Base-by-base conservation (phyloP, 2,113 vertebrate genomes). In the Riparia riparia region DNA sequence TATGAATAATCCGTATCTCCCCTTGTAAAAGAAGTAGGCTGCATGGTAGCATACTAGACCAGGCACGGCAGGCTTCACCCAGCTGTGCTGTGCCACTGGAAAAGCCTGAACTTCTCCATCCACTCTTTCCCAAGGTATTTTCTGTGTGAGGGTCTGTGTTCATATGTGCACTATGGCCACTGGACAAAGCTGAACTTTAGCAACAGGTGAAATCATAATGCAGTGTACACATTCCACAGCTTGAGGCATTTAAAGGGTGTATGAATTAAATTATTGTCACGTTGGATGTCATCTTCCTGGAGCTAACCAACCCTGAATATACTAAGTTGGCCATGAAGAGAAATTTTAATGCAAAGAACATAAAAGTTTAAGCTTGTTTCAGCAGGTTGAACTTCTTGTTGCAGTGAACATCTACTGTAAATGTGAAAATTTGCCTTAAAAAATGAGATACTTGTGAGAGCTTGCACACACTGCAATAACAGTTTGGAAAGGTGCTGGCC, bases 381-480 rank as follows among this genome's bases (percentile, higher is more conserved):
- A 31, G 18, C 66, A 84, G 7, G 3, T 11, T 57, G 9, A 64
- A 34, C 11, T 82, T 69, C 13, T 78, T 74, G 18, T 64, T 82
- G 32, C 31, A 22, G 25, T 53, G 47, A 58, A 25, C 16, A 34
- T 47, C 42, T 25, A 24, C 12, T 21, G 20, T 53, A 47, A 3
- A 1, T 44, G 7, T 28, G 54, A 86, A 28, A 73, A 77, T 69
- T 93, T 61, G 5, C 53, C 45, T 47, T 37, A 2, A 45, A 64
- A 34, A 26, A 6, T 19, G 4, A 49, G 19, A 10, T 68, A 34
- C 29, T 71, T 41, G 3, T 42, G 51, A 47, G 22, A 65, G 25
- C 6, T 57, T 47, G 16, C 4, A 28, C 11, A 6, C 1, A 0
- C 54, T 45, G 42, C 53, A 50, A 0, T 9, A 32, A 8, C 25